Conservation (phyloP, 2,113 vertebrate genomes). For the Heterochromis multidens region DNA sequence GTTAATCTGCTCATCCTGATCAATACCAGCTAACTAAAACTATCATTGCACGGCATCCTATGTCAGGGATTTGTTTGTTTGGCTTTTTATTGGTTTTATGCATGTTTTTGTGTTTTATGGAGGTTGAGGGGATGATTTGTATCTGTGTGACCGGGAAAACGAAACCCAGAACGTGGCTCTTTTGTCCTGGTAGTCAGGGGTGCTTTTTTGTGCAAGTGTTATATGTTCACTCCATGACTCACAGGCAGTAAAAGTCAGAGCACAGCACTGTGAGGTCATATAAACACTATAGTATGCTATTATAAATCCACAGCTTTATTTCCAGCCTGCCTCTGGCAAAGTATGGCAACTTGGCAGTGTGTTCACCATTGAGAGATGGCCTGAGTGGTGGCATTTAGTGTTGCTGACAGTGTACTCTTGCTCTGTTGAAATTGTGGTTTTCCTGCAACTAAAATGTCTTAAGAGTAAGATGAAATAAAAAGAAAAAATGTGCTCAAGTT, state of each 20-base stretch:
- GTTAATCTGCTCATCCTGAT: conserved; percentile 72
- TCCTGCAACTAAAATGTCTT: conserved; percentile 9
- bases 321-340: conserved; percentile 49
- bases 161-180: conserved; percentile 13
- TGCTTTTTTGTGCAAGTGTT: conserved; percentile 47
- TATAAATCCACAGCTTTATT: conserved; percentile 68
- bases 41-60: conserved; percentile 68
- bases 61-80: conserved; percentile 50
- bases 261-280: conserved; percentile 57
- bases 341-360: conserved; percentile 45
- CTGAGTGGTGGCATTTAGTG: conserved; percentile 48
- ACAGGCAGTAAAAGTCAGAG: conserved; percentile 53
- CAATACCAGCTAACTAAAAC: conserved; percentile 72
- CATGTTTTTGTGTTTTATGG: conserved; percentile 47
- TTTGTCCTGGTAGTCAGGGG: conserved; percentile 9
- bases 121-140: conserved; percentile 51
- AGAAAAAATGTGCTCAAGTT: neutral
- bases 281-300: conserved; percentile 58
- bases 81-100: conserved; percentile 51
- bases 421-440: conserved; percentile 31
- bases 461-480: neutral
- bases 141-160: conserved; percentile 26
- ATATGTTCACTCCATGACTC: conserved; percentile 51
- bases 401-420: conserved; percentile 45
- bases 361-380: conserved; percentile 33